Conservation (phyloP, 2,113 vertebrate species). For the Desmodus rotundus region DNA sequence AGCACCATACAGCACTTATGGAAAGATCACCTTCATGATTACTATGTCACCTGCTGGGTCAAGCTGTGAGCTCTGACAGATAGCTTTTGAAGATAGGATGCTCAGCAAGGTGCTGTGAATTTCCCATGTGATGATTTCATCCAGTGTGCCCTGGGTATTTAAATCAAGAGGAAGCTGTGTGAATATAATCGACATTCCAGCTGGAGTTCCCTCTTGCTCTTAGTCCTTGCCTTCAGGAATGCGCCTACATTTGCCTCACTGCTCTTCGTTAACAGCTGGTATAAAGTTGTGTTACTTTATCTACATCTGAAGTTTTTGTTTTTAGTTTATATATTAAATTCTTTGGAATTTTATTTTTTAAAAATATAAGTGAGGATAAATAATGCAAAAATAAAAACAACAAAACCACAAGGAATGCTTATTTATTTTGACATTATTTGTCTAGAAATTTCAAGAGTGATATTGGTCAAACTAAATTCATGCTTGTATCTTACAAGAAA, state of each 20-base stretch:
- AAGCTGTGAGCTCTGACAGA: slow-evolving; percentile 91
- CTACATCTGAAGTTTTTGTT: slow-evolving; percentile 15
- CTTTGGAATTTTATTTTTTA: slow-evolving; percentile 8
- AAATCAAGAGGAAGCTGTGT: slow-evolving; percentile 17
- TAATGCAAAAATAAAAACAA: background rate
- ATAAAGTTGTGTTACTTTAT: slow-evolving; percentile 40
- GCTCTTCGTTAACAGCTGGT: background rate
- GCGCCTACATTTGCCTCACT: background rate
- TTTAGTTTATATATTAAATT: slow-evolving; percentile 68
- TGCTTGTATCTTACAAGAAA: background rate
- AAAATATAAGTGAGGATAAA: background rate
- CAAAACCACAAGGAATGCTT: background rate
- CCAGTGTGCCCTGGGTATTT: slow-evolving; percentile 84
- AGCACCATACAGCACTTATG: slow-evolving; percentile 75
- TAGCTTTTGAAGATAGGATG: background rate
- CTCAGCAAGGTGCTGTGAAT: background rate
- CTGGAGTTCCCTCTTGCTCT: slow-evolving; percentile 54
- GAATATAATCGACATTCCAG: slow-evolving; percentile 64
- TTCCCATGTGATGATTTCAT: slow-evolving; percentile 74
- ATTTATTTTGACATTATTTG: background rate
- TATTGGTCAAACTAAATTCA: slow-evolving; percentile 4
- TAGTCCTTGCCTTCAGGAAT: background rate
- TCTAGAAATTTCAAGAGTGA: background rate
- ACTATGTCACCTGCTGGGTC: slow-evolving; percentile 92
- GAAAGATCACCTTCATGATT: slow-evolving; percentile 89